A percentile compares a stretch with the other conserved stretches of the same genome.
These are phyloP conservation scores for Acestrorhynchus altus DNA, from an alignment of 2,797 vertebrate genomes.

Conservation along the genomic window DNA sequence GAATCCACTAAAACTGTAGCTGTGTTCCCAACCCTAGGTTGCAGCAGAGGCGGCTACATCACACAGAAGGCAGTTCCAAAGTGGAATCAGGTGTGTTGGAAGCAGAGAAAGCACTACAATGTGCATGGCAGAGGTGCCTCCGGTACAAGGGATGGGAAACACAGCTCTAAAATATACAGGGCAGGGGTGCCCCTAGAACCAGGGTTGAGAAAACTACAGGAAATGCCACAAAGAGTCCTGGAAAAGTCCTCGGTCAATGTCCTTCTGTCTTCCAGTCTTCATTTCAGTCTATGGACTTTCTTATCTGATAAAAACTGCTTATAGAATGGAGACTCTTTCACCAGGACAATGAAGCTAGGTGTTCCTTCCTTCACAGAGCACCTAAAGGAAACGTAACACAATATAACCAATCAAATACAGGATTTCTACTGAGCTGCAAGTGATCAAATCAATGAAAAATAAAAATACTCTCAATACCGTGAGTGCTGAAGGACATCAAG, in stretches of 20 bases:
- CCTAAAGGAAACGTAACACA: constrained; percentile 70
- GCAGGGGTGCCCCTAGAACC: too few species aligned
- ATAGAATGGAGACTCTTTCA: constrained; percentile 79
- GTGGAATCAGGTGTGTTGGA: too few species aligned
- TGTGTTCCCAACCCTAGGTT: too few species aligned
- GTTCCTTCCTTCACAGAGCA: constrained; percentile 87
- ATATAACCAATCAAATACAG: background rate
- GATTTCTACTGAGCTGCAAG: background rate
- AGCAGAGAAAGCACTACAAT: too few species aligned
- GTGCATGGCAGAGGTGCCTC: background rate
- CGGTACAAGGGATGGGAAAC: too few species aligned
- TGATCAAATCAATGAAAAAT: background rate
- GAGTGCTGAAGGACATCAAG: constrained; percentile 83
- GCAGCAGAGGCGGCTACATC: too few species aligned
- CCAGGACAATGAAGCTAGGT: constrained; percentile 86
- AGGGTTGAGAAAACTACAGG: too few species aligned
- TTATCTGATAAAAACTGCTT: constrained; percentile 83
- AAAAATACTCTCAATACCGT: constrained; percentile 73
- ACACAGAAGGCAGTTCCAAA: too few species aligned
- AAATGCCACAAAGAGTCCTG: too few species aligned
- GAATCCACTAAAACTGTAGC: too few species aligned
- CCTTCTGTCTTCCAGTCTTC: constrained; percentile 45
- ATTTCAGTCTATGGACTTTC: constrained; percentile 74
- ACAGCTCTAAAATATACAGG: too few species aligned
- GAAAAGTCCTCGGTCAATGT: too few species aligned